Evolutionary conservation across 1,140 invertebrate species (phyloP).

Genomic region (Macrobrachium rosenbergii): DNA sequence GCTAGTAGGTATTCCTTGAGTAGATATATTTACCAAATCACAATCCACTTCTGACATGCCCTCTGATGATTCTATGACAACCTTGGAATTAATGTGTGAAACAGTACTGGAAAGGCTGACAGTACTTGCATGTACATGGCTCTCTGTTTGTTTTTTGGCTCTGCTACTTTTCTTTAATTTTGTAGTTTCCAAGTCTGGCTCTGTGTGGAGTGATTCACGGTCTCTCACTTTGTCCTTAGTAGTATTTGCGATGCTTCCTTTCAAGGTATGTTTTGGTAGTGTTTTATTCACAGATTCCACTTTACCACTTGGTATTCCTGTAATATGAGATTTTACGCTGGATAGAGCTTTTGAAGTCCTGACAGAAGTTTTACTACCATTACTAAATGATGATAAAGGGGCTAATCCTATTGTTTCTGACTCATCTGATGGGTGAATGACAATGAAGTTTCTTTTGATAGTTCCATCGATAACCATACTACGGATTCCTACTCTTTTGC

Average conservation of each 20-base stretch:
- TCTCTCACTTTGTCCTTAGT: neutral
- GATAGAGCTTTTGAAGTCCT: conserved; percentile 39
- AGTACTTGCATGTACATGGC: conserved; percentile 19
- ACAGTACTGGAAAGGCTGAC: conserved; percentile 5
- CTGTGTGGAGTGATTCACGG: neutral
- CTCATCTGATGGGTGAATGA: conserved; percentile 54
- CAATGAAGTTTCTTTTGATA: conserved; percentile 54
- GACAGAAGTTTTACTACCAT: neutral
- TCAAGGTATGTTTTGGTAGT: conserved; percentile 14
- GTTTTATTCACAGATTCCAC: conserved; percentile 47
- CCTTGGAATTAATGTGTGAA: conserved; percentile 21
- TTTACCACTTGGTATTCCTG: conserved; percentile 5
- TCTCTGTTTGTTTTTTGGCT: neutral
- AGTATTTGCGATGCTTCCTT: conserved; percentile 25
- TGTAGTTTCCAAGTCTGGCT: neutral
- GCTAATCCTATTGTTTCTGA: conserved; percentile 54
- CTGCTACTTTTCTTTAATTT: neutral
- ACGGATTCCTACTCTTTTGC: conserved; percentile 50
- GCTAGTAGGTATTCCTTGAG: conserved; percentile 17
- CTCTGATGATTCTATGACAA: conserved; percentile 14
- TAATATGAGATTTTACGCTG: conserved; percentile 45
- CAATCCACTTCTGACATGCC: conserved; percentile 35
- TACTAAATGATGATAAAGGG: conserved; percentile 1
- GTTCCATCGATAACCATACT: conserved; percentile 57
- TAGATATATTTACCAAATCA: conserved; percentile 28